Evolutionary conservation across 2,797 vertebrate species (phyloP), one percentile per base, ranked within the genome.

Genomic region (Echeneis naucrates): DNA sequence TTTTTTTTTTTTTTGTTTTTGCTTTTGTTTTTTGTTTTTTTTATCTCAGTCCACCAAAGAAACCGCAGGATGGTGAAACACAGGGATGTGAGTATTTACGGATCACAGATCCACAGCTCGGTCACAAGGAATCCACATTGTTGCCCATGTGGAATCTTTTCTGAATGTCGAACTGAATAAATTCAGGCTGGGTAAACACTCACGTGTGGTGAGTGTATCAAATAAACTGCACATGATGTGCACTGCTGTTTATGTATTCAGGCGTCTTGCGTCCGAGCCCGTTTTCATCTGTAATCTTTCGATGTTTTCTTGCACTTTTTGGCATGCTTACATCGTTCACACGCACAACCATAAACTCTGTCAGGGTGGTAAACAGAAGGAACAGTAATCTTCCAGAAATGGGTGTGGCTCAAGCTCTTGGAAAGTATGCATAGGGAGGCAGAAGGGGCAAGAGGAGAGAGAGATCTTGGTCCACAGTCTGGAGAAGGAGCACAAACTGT

Each of bases 181-280:
- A 76, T 73, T 80, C 85, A 66, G 77, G 67, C 81, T 86, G 75
- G 70, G 76, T 88, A 88, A 90, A 83, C 79, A 86, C 44, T 81
- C 33, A 75, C 80, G 54, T 68, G 77, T 64, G 75, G 48, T 69
- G 53, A 84, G 84, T 75, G 75, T 66, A 38, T 82, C 66, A 80
- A 77, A 82, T 60, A 33, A 54, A 24, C 78, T 58, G 17, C 30
- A 30, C 68, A 75, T 75, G 75, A 79, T 78, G 62, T 72, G 73
- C 64, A 40, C 75, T 37, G 48, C 54, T 86, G 77, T 69, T 54
- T 77, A 75, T 80, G 69, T 84, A 37, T 78, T 68, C 53, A 77
- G 70, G 72, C 38, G 33, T 62, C 60, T 82, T 88, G 76, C 54
- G 23, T 74, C 62, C n/a, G 1, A 57, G 51, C 38, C 53, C 55